These are phyloP conservation scores for Felis catus DNA, from an alignment of 2,113 vertebrate species.

Conservation along the genomic window F.catus_Fca126_mat1.0 CM031418.1:128288501-128289000, in stretches of 20 bases:
- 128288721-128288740: neutral
- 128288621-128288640: neutral
- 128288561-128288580: too few species aligned
- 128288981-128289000: neutral
- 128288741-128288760: neutral
- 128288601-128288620: neutral
- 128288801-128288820: neutral
- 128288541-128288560: fast-evolving
- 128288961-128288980: neutral
- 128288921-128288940: neutral
- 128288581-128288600: fast-evolving
- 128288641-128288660: neutral
- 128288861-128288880: neutral
- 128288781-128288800: neutral
- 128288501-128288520: neutral
- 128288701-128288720: neutral
- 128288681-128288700: neutral
- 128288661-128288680: too few species aligned
- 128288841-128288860: neutral
- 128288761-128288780: neutral
- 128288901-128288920: neutral
- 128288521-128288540: neutral
- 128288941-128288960: neutral
- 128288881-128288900: neutral
- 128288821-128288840: neutral